phyloP scores from a whole-genome alignment of 2,113 vertebrate species.

The Lutjanus erythropterus region DNA sequence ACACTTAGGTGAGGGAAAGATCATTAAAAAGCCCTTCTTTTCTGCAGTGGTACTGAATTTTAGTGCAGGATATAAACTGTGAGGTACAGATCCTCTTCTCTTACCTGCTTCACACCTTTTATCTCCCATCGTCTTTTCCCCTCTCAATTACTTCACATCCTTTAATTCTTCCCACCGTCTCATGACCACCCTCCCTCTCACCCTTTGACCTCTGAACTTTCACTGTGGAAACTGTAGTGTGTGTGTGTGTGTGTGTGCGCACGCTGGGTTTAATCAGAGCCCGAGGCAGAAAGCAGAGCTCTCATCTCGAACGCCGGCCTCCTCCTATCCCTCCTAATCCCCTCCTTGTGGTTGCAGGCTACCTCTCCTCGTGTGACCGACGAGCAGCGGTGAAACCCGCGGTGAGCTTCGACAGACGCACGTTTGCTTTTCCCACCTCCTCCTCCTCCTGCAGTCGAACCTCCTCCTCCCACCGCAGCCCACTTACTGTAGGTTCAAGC shows the following conservation, averaged over 20 bases:
- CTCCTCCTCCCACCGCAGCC: neutral
- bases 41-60: neutral
- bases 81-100: neutral
- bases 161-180: slow-evolving; percentile 7
- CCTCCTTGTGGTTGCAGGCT: slow-evolving; percentile 9
- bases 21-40: neutral
- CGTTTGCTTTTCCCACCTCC: slow-evolving; percentile 26
- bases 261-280: slow-evolving; percentile 30
- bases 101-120: slow-evolving; percentile 5
- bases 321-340: slow-evolving; percentile 43
- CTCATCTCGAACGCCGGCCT: slow-evolving; percentile 19
- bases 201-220: slow-evolving; percentile 35
- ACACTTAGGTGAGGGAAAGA: too few species aligned
- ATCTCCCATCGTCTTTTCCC: neutral
- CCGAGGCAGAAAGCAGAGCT: slow-evolving; percentile 30
- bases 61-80: neutral
- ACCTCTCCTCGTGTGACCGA: slow-evolving; percentile 23
- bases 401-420: slow-evolving; percentile 19
- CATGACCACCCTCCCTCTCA: neutral
- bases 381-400: slow-evolving; percentile 15
- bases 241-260: neutral
- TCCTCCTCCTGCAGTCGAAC: slow-evolving; percentile 12
- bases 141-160: slow-evolving; percentile 1
- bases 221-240: neutral
- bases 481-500: slow-evolving; percentile 27